Base-by-base conservation (phyloP, 1,140 invertebrate species). In the Trinorchestia longiramus region DNA sequence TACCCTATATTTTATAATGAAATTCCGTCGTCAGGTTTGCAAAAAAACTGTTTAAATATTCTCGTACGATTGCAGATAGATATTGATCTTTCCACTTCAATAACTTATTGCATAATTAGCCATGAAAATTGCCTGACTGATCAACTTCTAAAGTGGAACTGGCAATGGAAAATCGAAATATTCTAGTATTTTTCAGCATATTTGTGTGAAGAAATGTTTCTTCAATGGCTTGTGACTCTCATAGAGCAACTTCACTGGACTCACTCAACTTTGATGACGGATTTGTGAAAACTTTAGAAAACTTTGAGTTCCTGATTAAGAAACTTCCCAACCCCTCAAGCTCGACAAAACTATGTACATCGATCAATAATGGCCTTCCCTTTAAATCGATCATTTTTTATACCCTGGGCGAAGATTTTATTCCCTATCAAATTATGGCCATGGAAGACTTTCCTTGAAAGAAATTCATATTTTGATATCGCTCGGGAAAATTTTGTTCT, bases 351-450 rank as follows among this genome's bases (percentile, higher is more conserved):
- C 62, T 77, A 77, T 77, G 62, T 28, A 77, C 62, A 77, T 77
- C 62, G 62, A 77, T 77, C 62, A 77, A 77, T 77, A 77, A 77
- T 77, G 62, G 62, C 62, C 62, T 77, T 77, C 62, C 62, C 62
- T 77, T 53, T 77, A 77, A 77, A 77, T 77, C 62, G 62, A 77
- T 77, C 62, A 77, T 77, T 77, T 3, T 77, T 77, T 77, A 77
- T 77, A 36, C 6, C 47, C 62, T 77, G 62, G 47, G 62, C 1
- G 3, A 77, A 77, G 28, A 77, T 77, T 77, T 77, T 77, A 77
- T 77, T 77, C 62, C 11, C 62, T 77, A 77, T 77, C 62, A 77
- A 77, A 77, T 77, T 77, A 77, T 77, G 28, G 62, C 15, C 62
- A 28, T 36, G 62, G 62, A 77, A 77, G 62, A 77, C 62, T 77